phyloP scores from a whole-genome alignment of 2,113 vertebrate species.

The Zosterops japonicus region DNA sequence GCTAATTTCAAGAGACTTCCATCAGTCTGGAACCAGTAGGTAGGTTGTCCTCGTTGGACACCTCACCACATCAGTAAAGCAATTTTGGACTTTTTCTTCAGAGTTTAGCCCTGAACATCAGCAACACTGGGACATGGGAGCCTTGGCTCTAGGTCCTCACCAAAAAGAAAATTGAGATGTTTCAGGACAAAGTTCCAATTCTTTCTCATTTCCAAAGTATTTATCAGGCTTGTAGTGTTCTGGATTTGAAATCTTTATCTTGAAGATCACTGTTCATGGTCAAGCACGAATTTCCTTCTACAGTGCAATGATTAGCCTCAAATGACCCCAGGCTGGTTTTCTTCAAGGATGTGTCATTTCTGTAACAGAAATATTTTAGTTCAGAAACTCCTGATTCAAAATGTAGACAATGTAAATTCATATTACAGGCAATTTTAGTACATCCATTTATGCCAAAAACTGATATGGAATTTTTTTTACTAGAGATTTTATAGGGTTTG shows the following conservation, averaged over 20 bases:
- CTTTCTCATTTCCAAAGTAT: not conserved
- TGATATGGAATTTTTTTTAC: not conserved
- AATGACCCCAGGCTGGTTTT: not conserved
- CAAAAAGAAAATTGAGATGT: not conserved
- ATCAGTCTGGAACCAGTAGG: not conserved
- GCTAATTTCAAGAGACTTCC: not conserved
- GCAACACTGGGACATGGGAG: not conserved
- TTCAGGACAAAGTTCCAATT: not conserved
- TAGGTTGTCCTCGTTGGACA: fast-evolving
- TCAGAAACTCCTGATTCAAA: not conserved
- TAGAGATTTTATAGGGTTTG: not conserved
- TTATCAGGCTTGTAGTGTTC: not conserved
- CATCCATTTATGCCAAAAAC: not conserved
- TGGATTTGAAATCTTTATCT: not conserved
- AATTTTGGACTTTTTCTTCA: not conserved
- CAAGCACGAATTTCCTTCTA: not conserved
- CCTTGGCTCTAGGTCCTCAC: not conserved
- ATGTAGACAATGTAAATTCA: not conserved
- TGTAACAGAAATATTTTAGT: not conserved
- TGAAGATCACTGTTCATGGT: not conserved
- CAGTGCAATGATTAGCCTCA: not conserved
- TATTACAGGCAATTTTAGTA: not conserved
- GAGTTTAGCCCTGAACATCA: not conserved
- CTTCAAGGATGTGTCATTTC: not conserved
- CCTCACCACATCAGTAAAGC: not conserved